Conservation (phyloP, 2,888 invertebrate species). For the Parnassius mnemosyne region DNA sequence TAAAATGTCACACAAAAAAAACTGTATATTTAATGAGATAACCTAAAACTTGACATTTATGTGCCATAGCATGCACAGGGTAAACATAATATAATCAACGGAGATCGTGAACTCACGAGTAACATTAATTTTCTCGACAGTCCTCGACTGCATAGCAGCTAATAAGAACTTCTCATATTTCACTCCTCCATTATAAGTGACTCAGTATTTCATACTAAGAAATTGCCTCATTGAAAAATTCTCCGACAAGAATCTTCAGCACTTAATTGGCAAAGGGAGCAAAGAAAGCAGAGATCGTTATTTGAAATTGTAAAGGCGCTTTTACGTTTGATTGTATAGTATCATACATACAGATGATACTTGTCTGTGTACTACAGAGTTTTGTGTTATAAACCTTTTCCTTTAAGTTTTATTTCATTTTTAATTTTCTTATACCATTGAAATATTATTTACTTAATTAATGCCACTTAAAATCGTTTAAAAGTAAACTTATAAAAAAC, state of each 20-base stretch:
- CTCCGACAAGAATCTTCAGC: conserved; percentile 54
- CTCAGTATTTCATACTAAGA: conserved; percentile 36
- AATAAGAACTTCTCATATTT: conserved; percentile 26
- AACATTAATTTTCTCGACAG: conserved; percentile 23
- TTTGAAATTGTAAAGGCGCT: conserved; percentile 37
- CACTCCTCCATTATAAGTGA: conserved; percentile 33
- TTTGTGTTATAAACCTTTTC: too few relatives aligned
- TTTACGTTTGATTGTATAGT: conserved; percentile 29
- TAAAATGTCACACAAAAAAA: too few relatives aligned
- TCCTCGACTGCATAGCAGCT: conserved; percentile 24
- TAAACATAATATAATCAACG: background rate
- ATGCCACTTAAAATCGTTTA: too few relatives aligned
- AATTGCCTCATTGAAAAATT: conserved; percentile 58
- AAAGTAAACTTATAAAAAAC: too few relatives aligned
- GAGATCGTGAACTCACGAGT: conserved; percentile 12
- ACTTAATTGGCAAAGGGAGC: conserved; percentile 64
- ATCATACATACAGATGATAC: conserved; percentile 9
- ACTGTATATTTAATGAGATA: too few relatives aligned
- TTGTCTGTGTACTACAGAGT: too few relatives aligned
- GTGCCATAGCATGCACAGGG: too few relatives aligned
- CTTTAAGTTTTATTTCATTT: too few relatives aligned
- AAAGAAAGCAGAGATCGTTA: conserved; percentile 47
- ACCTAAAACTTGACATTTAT: too few relatives aligned
- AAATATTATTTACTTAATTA: too few relatives aligned
- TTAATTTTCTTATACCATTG: too few relatives aligned